Evolutionary conservation across 2,113 vertebrate species (phyloP).

Genomic region (Calidris pugnax): DNA sequence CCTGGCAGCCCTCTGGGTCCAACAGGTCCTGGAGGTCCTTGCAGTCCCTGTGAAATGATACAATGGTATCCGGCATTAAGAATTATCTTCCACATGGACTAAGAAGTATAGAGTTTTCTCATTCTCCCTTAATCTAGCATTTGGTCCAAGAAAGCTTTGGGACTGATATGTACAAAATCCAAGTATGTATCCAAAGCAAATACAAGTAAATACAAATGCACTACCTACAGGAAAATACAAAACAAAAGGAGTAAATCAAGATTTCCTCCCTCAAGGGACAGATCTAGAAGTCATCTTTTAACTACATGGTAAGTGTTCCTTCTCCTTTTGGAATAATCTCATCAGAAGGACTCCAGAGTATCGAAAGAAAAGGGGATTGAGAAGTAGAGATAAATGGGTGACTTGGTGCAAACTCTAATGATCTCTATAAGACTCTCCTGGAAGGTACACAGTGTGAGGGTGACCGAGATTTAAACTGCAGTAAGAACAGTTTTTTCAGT

Average conservation of each 20-base stretch:
- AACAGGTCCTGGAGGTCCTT: slow-evolving; percentile 81
- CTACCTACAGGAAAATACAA: not conserved
- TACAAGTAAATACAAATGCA: not conserved
- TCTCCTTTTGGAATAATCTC: not conserved
- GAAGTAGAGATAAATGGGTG: not conserved
- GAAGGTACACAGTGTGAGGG: not conserved
- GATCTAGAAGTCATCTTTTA: not conserved
- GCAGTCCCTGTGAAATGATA: slow-evolving; percentile 80
- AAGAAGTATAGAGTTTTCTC: not conserved
- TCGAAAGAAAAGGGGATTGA: not conserved
- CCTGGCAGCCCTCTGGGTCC: slow-evolving; percentile 86
- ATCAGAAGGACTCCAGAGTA: not conserved
- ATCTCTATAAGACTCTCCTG: not conserved
- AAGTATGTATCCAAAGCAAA: not conserved
- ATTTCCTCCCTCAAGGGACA: not conserved
- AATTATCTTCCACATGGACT: not conserved
- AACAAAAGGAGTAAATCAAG: not conserved
- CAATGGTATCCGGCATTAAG: not conserved
- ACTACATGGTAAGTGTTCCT: not conserved
- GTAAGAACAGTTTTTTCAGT: not conserved
- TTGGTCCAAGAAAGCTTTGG: not conserved
- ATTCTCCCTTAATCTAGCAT: not conserved
- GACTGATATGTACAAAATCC: not conserved
- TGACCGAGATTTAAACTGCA: not conserved
- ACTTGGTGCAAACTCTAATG: not conserved